phyloP scores from a whole-genome alignment of 2,113 vertebrate genomes.

The Lagopus leucura region DNA sequence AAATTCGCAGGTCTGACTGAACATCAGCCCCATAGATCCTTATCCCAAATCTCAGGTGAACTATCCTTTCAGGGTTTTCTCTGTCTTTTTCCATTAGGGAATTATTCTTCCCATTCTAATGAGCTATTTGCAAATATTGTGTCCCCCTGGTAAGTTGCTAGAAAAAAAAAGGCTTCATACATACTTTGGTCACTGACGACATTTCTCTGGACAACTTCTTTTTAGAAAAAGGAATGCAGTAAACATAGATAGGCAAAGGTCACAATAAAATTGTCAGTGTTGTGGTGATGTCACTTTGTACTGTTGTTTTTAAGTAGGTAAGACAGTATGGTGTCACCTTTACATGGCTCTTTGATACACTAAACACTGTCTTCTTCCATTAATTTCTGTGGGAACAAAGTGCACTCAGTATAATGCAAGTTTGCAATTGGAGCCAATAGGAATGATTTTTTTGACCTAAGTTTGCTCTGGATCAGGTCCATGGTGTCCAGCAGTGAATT shows the following conservation, averaged over 20 bases:
- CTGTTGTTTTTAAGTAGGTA: neutral
- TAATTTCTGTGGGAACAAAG: neutral
- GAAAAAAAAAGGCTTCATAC: neutral
- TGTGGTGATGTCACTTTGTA: neutral
- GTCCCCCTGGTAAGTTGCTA: neutral
- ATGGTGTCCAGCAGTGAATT: slow-evolving; percentile 43
- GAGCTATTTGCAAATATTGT: neutral
- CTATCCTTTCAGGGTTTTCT: neutral
- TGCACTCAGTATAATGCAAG: neutral
- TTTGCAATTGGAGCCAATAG: neutral
- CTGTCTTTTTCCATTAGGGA: neutral
- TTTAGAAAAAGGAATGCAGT: neutral
- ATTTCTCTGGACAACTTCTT: neutral
- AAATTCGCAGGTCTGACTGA: neutral
- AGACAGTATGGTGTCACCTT: neutral
- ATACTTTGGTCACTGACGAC: neutral
- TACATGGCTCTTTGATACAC: neutral
- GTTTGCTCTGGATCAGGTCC: slow-evolving; percentile 31
- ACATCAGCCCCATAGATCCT: neutral
- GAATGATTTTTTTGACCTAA: slow-evolving; percentile 42
- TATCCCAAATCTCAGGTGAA: neutral
- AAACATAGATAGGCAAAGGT: neutral
- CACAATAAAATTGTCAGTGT: neutral
- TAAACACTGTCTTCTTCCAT: neutral
- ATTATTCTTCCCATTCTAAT: neutral